Evolutionary conservation across 2,797 vertebrate genomes (phyloP), one percentile per base, ranked within the genome.

Genomic region (Eulemur albifrons): DNA sequence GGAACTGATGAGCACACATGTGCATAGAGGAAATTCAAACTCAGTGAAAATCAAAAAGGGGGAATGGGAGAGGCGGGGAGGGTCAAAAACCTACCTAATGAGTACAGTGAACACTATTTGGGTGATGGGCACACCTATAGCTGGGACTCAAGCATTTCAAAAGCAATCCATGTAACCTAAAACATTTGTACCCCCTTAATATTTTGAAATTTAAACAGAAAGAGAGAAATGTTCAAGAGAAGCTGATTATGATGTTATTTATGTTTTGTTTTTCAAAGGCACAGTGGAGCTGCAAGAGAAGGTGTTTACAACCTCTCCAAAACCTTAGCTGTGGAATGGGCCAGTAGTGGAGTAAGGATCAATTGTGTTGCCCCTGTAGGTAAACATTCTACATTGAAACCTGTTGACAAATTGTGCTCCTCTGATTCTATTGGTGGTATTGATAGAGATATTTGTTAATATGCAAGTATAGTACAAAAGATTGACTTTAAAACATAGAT

Each of bases 241-340:
- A 84, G 17, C 15, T 88, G 75, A 76, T 95, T 92, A 40, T 94
- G 79, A 32, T 87, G 85, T 95, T 87, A 73, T 96, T 97, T 83
- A 2, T 95, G 84, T 96, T 97, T 65, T 97, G 88, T 98, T 83
- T 97, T 90, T 90, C 11, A 50, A 15, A 99, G 99, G 85, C 99
- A 99, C 94, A 98, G 99, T 7, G 99, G 98, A 98, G 99, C 99
- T 89, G 99, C 99, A 0, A 99, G 99, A 97, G 99, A 98, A 40
- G 99, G 98, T 0, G 99, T 99, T 97, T 98, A 99, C 96, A 99
- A 99, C 94, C 97, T 99, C 21, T 99, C 99, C 32, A 99, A 99
- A 98, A 99, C 97, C 93, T 98, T 99, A 84, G 99, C 99, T 81
- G 97, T 99, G 5, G 99, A 99, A 92, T 99, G 99, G 99, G 99